A percentile compares a stretch with the other conserved stretches of the same genome.
These are phyloP conservation scores for Cecropterus lyciades DNA, from an alignment of 1,140 invertebrate genomes.

Conservation along the genomic window DNA sequence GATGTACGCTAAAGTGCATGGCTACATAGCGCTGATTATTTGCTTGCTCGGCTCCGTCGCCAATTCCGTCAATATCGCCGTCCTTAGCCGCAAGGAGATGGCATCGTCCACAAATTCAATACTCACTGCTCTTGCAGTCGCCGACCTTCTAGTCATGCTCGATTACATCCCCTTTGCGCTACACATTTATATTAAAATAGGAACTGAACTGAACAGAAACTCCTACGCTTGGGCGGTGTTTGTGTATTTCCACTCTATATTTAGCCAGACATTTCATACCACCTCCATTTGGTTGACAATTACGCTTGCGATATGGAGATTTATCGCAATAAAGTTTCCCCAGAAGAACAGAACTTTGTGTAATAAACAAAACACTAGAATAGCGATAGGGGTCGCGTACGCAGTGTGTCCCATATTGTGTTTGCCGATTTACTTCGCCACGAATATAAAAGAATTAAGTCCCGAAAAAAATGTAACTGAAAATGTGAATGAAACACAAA, in stretches of 20 bases:
- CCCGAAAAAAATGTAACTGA: conserved; percentile 31
- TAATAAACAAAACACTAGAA: conserved; percentile 88
- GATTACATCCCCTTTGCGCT: conserved; percentile 96
- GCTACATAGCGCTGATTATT: conserved; percentile 86
- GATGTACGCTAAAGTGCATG: conserved; percentile 71
- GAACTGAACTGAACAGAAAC: conserved; percentile 81
- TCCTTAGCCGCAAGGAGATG: conserved; percentile 96
- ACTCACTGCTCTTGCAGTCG: conserved; percentile 93
- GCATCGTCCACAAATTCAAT: conserved; percentile 93
- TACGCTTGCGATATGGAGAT: conserved; percentile 96
- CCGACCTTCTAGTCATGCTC: conserved; percentile 96
- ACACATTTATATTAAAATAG: conserved; percentile 89
- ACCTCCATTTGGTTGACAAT: conserved; percentile 97
- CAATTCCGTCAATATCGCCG: conserved; percentile 96
- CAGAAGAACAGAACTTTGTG: conserved; percentile 92
- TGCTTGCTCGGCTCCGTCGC: conserved; percentile 96
- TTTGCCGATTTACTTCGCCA: conserved; percentile 92
- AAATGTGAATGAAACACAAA: conserved; percentile 50
- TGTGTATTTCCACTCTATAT: conserved; percentile 93
- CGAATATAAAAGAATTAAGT: conserved; percentile 73
- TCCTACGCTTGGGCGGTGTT: conserved; percentile 93
- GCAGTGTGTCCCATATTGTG: conserved; percentile 93
- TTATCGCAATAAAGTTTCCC: conserved; percentile 94
- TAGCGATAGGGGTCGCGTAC: conserved; percentile 92
- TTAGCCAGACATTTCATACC: conserved; percentile 94